Evolutionary conservation across 1,140 invertebrate genomes (phyloP).

Genomic region (Oscheius sp.): DNA sequence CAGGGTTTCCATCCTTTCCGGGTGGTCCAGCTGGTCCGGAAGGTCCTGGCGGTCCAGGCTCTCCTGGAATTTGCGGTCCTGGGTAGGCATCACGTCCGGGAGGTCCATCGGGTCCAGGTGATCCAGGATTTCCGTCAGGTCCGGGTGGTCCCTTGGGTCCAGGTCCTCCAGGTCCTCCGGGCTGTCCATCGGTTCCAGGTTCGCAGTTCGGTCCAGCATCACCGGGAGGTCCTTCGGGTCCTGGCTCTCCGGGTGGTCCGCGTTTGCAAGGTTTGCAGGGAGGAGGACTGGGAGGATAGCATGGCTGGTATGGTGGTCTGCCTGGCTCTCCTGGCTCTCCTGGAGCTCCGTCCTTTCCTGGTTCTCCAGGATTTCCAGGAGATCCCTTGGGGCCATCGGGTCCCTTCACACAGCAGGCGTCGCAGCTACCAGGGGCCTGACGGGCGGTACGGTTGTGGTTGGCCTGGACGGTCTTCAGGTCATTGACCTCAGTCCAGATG

Average conservation of each 20-base stretch:
- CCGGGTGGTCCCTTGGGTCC: conserved; percentile 29
- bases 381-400: conserved; percentile 25
- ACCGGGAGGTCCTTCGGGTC: conserved; percentile 19
- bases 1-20: conserved; percentile 6
- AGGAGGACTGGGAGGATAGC: conserved; percentile 25
- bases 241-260: conserved; percentile 29
- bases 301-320: conserved; percentile 28
- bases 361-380: conserved; percentile 29
- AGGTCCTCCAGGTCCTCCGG: conserved; percentile 18
- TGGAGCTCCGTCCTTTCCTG: conserved; percentile 32
- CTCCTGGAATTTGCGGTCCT: conserved; percentile 12
- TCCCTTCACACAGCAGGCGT: conserved; percentile 37
- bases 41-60: conserved; percentile 6
- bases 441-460: conserved; percentile 31
- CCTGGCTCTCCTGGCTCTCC: conserved; percentile 30
- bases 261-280: conserved; percentile 34
- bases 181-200: conserved; percentile 14
- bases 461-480: conserved; percentile 29
- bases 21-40: background rate
- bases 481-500: conserved; percentile 42
- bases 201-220: conserved; percentile 14
- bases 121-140: conserved; percentile 24
- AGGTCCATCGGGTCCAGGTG: conserved; percentile 20
- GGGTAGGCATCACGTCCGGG: conserved; percentile 13
- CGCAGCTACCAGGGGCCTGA: conserved; percentile 38